Evolutionary conservation across 2,888 invertebrate genomes (phyloP).

Genomic region (Ischnura elegans): DNA sequence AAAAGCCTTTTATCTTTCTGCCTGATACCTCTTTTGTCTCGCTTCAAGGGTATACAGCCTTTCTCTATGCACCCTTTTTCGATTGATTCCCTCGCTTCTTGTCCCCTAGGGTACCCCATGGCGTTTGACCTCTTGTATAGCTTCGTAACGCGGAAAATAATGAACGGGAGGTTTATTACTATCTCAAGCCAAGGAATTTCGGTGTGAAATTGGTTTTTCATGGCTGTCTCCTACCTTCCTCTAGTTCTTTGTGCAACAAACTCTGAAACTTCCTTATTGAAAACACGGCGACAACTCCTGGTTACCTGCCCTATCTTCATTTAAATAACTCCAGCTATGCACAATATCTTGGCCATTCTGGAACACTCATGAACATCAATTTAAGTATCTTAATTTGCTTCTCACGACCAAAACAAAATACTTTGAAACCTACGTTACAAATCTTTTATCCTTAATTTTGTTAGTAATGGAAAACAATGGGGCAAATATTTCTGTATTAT

Average conservation of each 20-base stretch:
- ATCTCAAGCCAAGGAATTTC: neutral
- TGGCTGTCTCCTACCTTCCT: neutral
- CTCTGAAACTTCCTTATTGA: neutral
- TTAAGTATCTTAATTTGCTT: too few species aligned
- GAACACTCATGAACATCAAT: too few species aligned
- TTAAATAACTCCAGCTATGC: too few species aligned
- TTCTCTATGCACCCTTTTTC: conserved; percentile 11
- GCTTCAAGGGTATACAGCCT: neutral
- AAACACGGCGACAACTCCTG: neutral
- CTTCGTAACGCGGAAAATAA: conserved; percentile 2
- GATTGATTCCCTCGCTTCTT: conserved; percentile 13
- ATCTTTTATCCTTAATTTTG: too few species aligned
- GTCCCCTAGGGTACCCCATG: neutral
- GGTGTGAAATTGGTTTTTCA: neutral
- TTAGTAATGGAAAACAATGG: too few species aligned
- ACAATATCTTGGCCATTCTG: too few species aligned
- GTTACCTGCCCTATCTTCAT: neutral
- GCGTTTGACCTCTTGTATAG: neutral
- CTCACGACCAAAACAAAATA: too few species aligned
- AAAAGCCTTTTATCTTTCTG: conserved; percentile 41
- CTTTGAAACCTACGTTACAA: too few species aligned
- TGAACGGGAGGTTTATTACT: neutral
- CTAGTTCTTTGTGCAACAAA: neutral
- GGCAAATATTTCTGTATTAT: too few species aligned
- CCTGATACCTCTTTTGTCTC: neutral